These are phyloP conservation scores for Trichogramma evanescens DNA, from an alignment of 2,888 invertebrate species.

Conservation along the genomic window DNA sequence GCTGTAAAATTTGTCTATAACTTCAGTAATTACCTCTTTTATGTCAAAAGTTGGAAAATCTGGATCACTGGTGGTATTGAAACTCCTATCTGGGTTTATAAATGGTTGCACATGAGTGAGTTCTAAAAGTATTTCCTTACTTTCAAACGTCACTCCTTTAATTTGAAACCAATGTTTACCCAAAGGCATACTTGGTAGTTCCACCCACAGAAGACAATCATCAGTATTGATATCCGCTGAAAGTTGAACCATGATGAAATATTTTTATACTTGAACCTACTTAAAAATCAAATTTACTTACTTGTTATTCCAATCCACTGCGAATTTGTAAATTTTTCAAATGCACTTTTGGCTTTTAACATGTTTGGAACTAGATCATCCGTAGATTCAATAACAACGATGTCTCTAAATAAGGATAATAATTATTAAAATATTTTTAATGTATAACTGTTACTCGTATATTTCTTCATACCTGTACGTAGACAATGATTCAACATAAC, in stretches of 20 bases:
- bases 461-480: conserved; percentile 28
- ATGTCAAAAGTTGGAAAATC: conserved; percentile 26
- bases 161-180: conserved; percentile 38
- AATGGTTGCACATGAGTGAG: conserved; percentile 29
- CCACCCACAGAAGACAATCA: conserved; percentile 31
- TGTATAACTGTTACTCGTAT: neutral
- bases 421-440: neutral
- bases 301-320: conserved; percentile 18
- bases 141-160: conserved; percentile 26
- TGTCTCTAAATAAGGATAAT: conserved; percentile 27
- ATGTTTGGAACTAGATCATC: conserved; percentile 25
- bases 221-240: conserved; percentile 9
- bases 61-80: conserved; percentile 12
- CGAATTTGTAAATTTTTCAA: neutral
- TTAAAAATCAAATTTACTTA: neutral
- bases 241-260: neutral
- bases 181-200: conserved; percentile 28
- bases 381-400: conserved; percentile 28
- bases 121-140: conserved; percentile 27
- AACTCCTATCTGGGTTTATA: conserved; percentile 19
- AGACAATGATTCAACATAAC: conserved; percentile 29
- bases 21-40: conserved; percentile 26
- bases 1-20: neutral
- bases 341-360: conserved; percentile 23
- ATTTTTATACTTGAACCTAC: neutral